Evolutionary conservation across 2,797 vertebrate genomes (phyloP).

Genomic region (Parambassis ranga): DNA sequence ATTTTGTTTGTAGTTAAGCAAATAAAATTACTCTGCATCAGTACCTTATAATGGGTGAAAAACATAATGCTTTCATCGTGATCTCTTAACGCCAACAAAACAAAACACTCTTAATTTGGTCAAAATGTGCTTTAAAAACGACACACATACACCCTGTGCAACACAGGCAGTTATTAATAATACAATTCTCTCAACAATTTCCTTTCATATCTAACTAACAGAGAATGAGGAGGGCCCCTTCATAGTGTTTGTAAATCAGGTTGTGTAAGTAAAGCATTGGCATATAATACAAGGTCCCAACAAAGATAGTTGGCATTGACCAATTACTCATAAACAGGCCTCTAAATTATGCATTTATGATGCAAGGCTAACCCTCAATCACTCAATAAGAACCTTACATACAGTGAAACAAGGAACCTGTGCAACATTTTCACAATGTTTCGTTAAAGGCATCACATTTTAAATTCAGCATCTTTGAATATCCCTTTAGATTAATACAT

Average conservation of each 20-base stretch:
- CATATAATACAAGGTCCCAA: background rate
- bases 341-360: background rate
- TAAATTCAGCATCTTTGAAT: background rate
- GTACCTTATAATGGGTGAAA: background rate
- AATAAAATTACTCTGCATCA: no score
- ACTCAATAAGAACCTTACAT: background rate
- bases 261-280: background rate
- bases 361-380: background rate
- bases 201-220: background rate
- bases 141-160: background rate
- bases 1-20: no score
- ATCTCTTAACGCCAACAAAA: background rate
- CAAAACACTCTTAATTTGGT: background rate
- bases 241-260: background rate
- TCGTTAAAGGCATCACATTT: background rate
- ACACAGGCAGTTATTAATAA: background rate
- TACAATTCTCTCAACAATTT: background rate
- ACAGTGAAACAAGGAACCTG: background rate
- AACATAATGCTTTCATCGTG: no score
- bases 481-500: no score
- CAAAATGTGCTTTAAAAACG: slow-evolving; percentile 3
- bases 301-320: background rate
- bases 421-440: background rate
- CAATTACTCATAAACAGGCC: background rate
- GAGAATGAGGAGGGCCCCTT: background rate